Evolutionary conservation across 2,113 vertebrate species (phyloP), one percentile per base, ranked within the genome.

Genomic region (Gila orcuttii): DNA sequence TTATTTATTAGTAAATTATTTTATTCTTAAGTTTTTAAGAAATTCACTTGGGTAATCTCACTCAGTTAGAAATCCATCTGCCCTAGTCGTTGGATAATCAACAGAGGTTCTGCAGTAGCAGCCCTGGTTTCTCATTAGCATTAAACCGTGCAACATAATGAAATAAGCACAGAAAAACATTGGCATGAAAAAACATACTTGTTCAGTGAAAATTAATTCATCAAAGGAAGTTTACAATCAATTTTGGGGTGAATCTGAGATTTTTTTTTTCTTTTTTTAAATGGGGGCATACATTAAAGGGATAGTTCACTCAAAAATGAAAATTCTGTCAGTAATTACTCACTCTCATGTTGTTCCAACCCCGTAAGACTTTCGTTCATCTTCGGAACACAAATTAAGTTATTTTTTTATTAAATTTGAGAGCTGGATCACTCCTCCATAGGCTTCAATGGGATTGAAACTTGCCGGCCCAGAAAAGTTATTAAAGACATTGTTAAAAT

Each of bases 11-110:
- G 1, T 28, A 28, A n/a, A n/a, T 28, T 28, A 28, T 42, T 47
- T 47, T 50, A 13, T 50, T 8, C 15, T 8, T 42, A 42, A 42
- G 39, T 42, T 42, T 50, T 21, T 31, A 74, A n/a, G n/a, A 47
- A 74, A 74, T 74, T 71, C 74, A 55, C 47, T 55, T 55, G 74
- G 47, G 74, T 31, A 76, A 52, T 76, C 25, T 77, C 25, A 52
- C 3, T 73, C 77, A 25, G 42, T 86, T 81, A 74, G 50, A 64
- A 57, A 76, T 82, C 57, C 31, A 86, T 75, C 55, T 81, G 28
- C 36, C 36, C 25, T 1, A 77, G 47, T 55, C 17, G 6, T 47
- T 77, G 47, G n/a, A 55, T 77, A 77, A 50, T 55, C 1, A 42
- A 42, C 39, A 36, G 25, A 77, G 47, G 47, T 52, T 75, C 47